Evolutionary conservation across 2,888 invertebrate species (phyloP).

Genomic region (Subacronicta megacephala): DNA sequence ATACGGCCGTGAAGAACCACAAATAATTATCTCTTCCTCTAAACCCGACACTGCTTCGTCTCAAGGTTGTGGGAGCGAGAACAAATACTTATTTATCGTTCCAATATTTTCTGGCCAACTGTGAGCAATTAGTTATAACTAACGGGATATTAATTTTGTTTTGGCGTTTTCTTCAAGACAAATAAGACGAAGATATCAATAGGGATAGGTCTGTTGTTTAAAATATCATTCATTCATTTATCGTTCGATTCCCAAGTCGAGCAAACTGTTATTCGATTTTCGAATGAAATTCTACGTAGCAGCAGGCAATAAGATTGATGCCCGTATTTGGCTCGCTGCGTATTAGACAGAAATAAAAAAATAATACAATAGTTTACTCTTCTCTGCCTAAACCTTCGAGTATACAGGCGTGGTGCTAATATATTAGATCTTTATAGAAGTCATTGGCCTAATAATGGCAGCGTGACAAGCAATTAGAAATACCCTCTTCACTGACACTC

Average conservation of each 20-base stretch:
- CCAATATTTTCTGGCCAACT: constrained; percentile 52
- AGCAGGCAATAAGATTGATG: too few species aligned
- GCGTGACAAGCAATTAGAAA: constrained; percentile 27
- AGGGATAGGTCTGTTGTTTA: constrained; percentile 18
- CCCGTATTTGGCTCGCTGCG: too few species aligned
- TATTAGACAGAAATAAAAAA: too few species aligned
- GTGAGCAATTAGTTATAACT: constrained; percentile 34
- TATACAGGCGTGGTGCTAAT: background rate
- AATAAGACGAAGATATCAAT: constrained; percentile 17
- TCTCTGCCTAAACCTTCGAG: too few species aligned
- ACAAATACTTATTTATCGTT: constrained; percentile 32
- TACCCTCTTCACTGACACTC: constrained; percentile 1
- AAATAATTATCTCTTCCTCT: constrained; percentile 45
- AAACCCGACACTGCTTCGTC: constrained; percentile 25
- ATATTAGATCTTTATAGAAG: constrained; percentile 5
- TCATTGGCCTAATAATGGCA: constrained; percentile 37
- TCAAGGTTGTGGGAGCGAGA: constrained; percentile 31
- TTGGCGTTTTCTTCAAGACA: constrained; percentile 34
- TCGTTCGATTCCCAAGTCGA: too few species aligned
- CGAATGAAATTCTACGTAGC: too few species aligned
- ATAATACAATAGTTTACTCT: too few species aligned
- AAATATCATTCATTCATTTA: constrained; percentile 10
- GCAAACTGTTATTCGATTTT: too few species aligned
- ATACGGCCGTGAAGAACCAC: constrained; percentile 50
- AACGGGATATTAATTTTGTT: constrained; percentile 47